Evolutionary conservation across 2,797 vertebrate genomes (phyloP), one percentile per base, ranked within the genome.

Genomic region (Sebastes vulpes): DNA sequence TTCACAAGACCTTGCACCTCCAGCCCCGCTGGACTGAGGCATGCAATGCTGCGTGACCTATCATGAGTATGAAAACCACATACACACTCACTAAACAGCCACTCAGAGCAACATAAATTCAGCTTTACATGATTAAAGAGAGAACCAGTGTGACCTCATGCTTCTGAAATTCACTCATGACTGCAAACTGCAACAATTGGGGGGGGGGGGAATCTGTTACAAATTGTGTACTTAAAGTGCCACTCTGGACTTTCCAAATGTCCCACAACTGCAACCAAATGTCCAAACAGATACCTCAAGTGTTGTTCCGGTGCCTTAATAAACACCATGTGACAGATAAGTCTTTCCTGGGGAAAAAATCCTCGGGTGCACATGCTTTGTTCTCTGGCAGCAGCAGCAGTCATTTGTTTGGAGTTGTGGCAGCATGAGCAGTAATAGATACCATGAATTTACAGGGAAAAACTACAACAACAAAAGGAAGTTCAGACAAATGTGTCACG

Each of bases 101-200:
- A 21, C 53, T 18, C 10, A 35, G 42, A 76, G n/a, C 35, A 73
- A 31, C 56, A 67, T 75, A 68, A n/a, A 2, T 25, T 80, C 72
- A 77, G 72, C 53, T 85, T 56, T 23, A 54, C 11, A 21, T 50
- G 61, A 83, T 86, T 77, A 69, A 68, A 83, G 52, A 26, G 28
- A 42, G 48, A 71, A 38, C 11, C 7, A 12, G 61, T 25, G 38
- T 85, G 83, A 91, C 70, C 72, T 92, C 86, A 78, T 68, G 56
- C 20, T 50, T 79, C 64, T 67, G 57, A 92, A 78, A 88, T 82
- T 29, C 76, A 52, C 73, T 75, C 63, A 60, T 56, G 73, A 66
- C 64, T 29, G n/a, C 61, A 90, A 90, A 84, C 68, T 56, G 35
- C 1, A 9, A 56, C 57, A 4, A 61, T 58, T 16, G 16, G 68